Base-by-base conservation (phyloP, 2,888 invertebrate genomes). In the Tolmerus cingulatus region DNA sequence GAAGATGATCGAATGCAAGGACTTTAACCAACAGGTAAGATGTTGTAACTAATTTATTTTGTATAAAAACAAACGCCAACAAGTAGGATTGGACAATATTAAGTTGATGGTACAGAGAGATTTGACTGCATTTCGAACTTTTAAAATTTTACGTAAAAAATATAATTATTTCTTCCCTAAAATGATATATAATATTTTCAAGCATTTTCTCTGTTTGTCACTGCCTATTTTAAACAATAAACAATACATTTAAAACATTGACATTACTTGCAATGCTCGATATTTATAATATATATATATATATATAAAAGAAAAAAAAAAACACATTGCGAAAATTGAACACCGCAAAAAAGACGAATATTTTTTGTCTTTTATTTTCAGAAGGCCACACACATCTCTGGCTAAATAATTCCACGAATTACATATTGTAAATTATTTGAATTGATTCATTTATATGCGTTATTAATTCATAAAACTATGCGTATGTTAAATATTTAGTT, bases 81-180 rank as follows among this genome's bases (percentile, higher is more conserved):
- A 66, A 66, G 19, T 66, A 66, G 66, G 66, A 66, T 82, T 82
- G 66, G 40, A 57, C 37, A 87, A 66, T 74, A 79, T 84, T 88
- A 87, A 84, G 78, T 88, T 82, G 85, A 87, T 87, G 86, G 79
- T 85, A 74, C 84, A 87, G 87, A 85, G 66, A 51, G 23, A 81
- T 88, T 88, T 87, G 84, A 87, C 86, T 66, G 82, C 74, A 87
- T 86, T 74, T 86, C 66, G 82, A 37, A 34, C 34, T 34, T 19
- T 82, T 82, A 43, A 79, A 79, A 46, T n/a, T 76, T 76, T 34
- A 76, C 76, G 37, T 34, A 76, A 76, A 74, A 46, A 76, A 76
- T 76, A 37, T 37, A 76, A 76, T 76, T 76, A 76, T 37, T 76
- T 37, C n/a, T 16, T 76, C 9, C 19, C 51, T 27, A 76, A 76